Percentiles rank a stretch among this genome's conserved stretches.
These are phyloP conservation scores for Ormyrus nitidulus DNA, from an alignment of 2,888 invertebrate species.

Conservation along the genomic window DNA sequence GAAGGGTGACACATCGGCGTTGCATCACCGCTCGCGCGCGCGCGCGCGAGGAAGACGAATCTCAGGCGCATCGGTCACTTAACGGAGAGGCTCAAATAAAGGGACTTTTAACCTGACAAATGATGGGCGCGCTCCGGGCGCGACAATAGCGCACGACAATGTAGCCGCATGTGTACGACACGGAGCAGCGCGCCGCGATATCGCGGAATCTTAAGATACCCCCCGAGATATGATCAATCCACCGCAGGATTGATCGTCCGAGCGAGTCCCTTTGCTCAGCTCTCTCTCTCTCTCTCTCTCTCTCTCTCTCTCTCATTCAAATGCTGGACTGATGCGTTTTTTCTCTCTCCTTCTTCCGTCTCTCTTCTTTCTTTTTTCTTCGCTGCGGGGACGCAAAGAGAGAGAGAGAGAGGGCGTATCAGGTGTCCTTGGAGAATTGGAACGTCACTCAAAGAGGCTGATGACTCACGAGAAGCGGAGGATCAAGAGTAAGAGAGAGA, in stretches of 20 bases:
- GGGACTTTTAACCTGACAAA: slow-evolving; percentile 49
- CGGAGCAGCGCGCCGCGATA: slow-evolving; percentile 61
- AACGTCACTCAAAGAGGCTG: slow-evolving; percentile 56
- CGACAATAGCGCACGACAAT: slow-evolving; percentile 64
- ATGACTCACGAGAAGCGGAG: slow-evolving; percentile 43
- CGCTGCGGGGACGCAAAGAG: slow-evolving; percentile 4
- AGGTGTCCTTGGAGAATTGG: slow-evolving; percentile 58
- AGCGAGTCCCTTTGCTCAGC: too few relatives aligned
- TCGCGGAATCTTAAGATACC: slow-evolving; percentile 64
- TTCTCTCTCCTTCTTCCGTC: background rate
- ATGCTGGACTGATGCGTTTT: background rate
- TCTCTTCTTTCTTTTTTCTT: slow-evolving; percentile 32
- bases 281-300: slow-evolving; percentile 45
- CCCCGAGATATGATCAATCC: slow-evolving; percentile 66
- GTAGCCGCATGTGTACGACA: slow-evolving; percentile 64
- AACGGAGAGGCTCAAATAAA: slow-evolving; percentile 21
- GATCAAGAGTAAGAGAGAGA: background rate
- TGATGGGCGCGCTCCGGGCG: slow-evolving; percentile 52
- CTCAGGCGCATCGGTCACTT: background rate
- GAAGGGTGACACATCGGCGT: slow-evolving; percentile 1
- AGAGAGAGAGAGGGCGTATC: slow-evolving; percentile 13
- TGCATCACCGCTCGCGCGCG: background rate
- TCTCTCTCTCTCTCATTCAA: slow-evolving; percentile 2
- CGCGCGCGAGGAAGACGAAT: background rate
- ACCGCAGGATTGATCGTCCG: slow-evolving; percentile 63